phyloP scores from a whole-genome alignment of 2,113 vertebrate species.

The Pao palembangensis region DNA sequence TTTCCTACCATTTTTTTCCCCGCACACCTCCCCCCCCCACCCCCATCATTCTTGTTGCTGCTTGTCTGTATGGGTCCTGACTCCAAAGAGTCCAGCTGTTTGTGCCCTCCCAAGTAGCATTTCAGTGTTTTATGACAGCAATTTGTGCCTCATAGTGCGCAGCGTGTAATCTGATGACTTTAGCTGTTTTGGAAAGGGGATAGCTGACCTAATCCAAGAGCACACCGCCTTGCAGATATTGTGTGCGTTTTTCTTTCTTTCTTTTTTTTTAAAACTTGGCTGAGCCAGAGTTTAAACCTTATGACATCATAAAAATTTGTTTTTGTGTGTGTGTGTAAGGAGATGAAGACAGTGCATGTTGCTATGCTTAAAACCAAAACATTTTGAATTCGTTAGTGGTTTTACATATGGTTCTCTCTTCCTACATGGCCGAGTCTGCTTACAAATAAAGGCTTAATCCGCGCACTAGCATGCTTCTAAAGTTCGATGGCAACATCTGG shows the following conservation, averaged over 20 bases:
- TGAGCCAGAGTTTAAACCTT: background rate
- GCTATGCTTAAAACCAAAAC: constrained; percentile 9
- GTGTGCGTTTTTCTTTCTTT: background rate
- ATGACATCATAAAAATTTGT: constrained; percentile 12
- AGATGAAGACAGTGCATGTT: constrained; percentile 5
- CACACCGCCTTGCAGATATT: constrained; percentile 22
- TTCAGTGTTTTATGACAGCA: constrained; percentile 76
- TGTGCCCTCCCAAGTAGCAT: constrained; percentile 74
- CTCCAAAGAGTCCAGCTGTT: constrained; percentile 71
- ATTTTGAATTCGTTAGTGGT: constrained; percentile 6
- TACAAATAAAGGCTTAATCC: constrained; percentile 1
- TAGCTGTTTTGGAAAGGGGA: constrained; percentile 64
- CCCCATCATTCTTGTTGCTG: constrained; percentile 52
- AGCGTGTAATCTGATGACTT: constrained; percentile 76
- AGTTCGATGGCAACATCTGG: constrained; percentile 17
- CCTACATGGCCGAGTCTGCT: background rate
- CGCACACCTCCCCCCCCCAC: background rate
- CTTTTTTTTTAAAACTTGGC: constrained; percentile 9
- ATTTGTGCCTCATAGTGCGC: constrained; percentile 70
- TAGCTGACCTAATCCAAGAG: constrained; percentile 62
- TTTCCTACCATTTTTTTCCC: constrained; percentile 35
- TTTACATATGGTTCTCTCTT: constrained; percentile 1
- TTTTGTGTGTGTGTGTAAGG: constrained; percentile 2
- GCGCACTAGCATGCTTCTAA: background rate
- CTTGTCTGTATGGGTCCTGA: constrained; percentile 67